Evolutionary conservation across 1,140 invertebrate species (phyloP), one percentile per base, ranked within the genome.

Genomic region (Oryzaephilus surinamensis): DNA sequence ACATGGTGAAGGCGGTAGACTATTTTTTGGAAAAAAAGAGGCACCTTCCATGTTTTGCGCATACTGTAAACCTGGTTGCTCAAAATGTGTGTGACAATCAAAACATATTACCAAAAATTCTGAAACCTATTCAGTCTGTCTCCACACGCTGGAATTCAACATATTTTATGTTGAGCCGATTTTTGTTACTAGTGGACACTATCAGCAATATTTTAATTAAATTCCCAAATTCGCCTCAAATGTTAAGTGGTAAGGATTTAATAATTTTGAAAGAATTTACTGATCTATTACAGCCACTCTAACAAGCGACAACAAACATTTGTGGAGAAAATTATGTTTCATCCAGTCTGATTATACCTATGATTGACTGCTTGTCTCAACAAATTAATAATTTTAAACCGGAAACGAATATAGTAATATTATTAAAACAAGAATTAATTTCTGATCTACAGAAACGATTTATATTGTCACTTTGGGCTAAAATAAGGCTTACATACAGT

Each of bases 131-230:
- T 17, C 44, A 50, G 38, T 41, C 42, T 10, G 46, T 49, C 2
- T 12, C 27, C 29, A 56, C 52, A 1, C 37, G 57, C 6, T 57
- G 52, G 49, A 55, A 51, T 34, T 51, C 47, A 2, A 45, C 39
- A 5, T 41, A 45, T 6, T 38, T 45, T 28, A 56, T 60, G 55
- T n/a, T 58, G 8, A 41, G 55, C 30, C 28, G 54, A 23, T 60
- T 55, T 43, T 28, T 57, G 5, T 23, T 40, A 34, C 37, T 59
- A 32, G 43, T 48, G 38, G 28, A 46, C 10, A 13, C 43, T 11
- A 32, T 48, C 31, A 18, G 39, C 18, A 26, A 33, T 1, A 45
- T 38, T 26, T 18, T 48, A 15, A 35, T 27, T 34, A 24, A 37
- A 18, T 23, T 48, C 11, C 35, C 43, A 19, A 15, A 20, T 19